Evolutionary conservation across 2,888 invertebrate species (phyloP).

Genomic region (Falcaria lacertinaria): DNA sequence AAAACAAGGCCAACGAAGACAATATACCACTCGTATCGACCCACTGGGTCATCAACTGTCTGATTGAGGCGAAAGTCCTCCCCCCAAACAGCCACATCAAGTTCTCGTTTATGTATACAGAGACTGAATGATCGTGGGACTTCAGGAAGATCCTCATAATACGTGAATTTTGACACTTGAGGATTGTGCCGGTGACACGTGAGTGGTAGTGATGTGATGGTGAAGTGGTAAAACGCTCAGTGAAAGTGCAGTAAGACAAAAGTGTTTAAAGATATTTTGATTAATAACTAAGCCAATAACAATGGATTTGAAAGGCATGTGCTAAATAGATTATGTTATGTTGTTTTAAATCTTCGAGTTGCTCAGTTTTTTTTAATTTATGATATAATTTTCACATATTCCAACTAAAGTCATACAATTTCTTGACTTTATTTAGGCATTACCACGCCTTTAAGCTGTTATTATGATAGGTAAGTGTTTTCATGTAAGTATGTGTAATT

Average conservation of each 20-base stretch:
- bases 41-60: slow-evolving; percentile 84
- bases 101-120: slow-evolving; percentile 76
- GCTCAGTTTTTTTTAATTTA: no score
- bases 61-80: slow-evolving; percentile 80
- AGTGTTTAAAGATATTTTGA: neutral
- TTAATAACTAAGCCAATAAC: no score
- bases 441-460: no score
- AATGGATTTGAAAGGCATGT: no score
- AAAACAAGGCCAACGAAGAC: slow-evolving; percentile 76
- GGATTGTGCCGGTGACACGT: slow-evolving; percentile 14
- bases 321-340: no score
- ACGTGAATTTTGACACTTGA: slow-evolving; percentile 72
- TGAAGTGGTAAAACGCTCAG: neutral
- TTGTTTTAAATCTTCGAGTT: no score
- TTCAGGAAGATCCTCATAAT: slow-evolving; percentile 69
- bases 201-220: slow-evolving; percentile 19
- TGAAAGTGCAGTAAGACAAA: neutral
- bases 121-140: slow-evolving; percentile 78
- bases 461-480: neutral
- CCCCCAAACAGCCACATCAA: slow-evolving; percentile 69
- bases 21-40: slow-evolving; percentile 83
- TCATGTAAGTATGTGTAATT: neutral
- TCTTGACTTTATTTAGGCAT: neutral
- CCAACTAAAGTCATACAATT: neutral
- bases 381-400: no score